Evolutionary conservation across 2,888 invertebrate genomes (phyloP).

Genomic region (Lycophotia porphyrea): DNA sequence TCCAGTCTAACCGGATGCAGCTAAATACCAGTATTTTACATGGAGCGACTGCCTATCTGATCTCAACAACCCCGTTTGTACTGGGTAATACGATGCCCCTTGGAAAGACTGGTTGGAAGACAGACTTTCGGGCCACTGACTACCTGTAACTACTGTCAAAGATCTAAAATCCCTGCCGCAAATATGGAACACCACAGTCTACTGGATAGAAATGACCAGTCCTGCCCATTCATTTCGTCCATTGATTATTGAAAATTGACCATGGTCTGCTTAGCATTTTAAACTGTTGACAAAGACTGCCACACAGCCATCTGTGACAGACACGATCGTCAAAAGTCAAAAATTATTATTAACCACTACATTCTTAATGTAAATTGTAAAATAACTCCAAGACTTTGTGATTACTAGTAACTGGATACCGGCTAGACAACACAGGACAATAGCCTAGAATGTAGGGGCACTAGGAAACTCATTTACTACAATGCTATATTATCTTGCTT

Average conservation of each 20-base stretch:
- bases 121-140: no score
- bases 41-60: no score
- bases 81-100: no score
- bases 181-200: background rate
- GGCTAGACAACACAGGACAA: slow-evolving; percentile 27
- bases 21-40: no score
- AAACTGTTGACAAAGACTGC: background rate
- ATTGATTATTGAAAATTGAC: background rate
- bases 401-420: background rate
- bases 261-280: background rate
- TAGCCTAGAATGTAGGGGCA: slow-evolving; percentile 15
- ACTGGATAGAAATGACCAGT: background rate
- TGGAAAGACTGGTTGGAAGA: no score
- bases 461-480: slow-evolving; percentile 25
- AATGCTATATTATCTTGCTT: slow-evolving; percentile 18
- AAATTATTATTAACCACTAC: background rate
- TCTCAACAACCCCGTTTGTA: no score
- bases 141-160: no score
- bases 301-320: background rate
- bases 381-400: slow-evolving; percentile 5
- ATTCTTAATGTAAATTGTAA: background rate
- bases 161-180: background rate
- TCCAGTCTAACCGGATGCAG: no score
- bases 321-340: background rate
- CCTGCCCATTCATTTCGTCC: background rate